These are phyloP conservation scores for Chymomyza procnemis DNA, from an alignment of 2,888 invertebrate species.

Conservation along the genomic window DNA sequence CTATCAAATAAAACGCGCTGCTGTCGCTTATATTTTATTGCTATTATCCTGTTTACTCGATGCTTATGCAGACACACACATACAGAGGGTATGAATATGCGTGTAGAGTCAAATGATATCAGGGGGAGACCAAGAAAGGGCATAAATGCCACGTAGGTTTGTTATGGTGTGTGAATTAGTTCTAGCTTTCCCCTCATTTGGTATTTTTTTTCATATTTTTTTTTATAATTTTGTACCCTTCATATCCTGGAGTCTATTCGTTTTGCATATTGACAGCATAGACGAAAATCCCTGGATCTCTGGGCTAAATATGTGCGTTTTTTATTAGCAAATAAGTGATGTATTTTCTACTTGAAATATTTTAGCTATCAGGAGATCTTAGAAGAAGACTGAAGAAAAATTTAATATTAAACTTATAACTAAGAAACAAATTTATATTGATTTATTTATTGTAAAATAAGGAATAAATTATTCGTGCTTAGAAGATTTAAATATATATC, in stretches of 20 bases:
- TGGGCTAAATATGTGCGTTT: no score
- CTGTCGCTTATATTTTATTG: conserved; percentile 74
- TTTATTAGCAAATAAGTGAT: no score
- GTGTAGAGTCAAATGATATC: not conserved
- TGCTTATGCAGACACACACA: conserved; percentile 65
- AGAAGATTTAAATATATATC: no score
- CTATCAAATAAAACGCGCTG: conserved; percentile 32
- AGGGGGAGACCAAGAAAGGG: not conserved
- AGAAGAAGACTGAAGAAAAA: no score
- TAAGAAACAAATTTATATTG: no score
- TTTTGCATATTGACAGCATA: no score
- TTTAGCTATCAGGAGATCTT: no score
- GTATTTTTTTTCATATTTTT: conserved; percentile 16
- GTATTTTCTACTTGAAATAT: no score
- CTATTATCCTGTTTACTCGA: conserved; percentile 76
- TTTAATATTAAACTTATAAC: no score
- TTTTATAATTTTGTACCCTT: not conserved
- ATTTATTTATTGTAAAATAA: no score
- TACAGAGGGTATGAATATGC: conserved; percentile 24
- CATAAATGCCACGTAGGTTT: not conserved
- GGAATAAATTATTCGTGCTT: no score
- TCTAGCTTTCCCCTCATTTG: conserved; percentile 47
- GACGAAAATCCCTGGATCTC: no score
- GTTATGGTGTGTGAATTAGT: conserved; percentile 74
- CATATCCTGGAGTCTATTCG: not conserved